phyloP scores from a whole-genome alignment of 2,113 vertebrate species.

The Bungarus multicinctus region DNA sequence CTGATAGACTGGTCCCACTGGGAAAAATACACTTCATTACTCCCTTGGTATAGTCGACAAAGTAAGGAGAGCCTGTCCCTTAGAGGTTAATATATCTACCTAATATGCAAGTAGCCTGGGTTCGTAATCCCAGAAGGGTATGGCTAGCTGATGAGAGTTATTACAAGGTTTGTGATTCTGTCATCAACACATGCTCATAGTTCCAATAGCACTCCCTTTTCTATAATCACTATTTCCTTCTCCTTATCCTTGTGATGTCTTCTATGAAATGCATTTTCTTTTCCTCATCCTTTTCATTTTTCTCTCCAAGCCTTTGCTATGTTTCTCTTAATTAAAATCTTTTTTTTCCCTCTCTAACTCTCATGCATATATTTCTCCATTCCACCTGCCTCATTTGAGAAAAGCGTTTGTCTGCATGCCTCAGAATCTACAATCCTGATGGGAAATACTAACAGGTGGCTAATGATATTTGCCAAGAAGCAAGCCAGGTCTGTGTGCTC shows the following conservation, averaged over 20 bases:
- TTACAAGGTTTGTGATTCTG: neutral
- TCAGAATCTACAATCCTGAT: neutral
- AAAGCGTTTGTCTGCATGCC: neutral
- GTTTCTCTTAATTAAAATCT: neutral
- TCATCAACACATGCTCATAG: neutral
- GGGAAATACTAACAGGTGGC: neutral
- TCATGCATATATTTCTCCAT: neutral
- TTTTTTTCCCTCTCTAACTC: neutral
- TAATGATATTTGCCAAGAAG: neutral
- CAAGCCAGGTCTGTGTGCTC: neutral
- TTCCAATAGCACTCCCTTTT: neutral
- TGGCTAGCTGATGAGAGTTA: neutral
- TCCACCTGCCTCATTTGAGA: neutral
- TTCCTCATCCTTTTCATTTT: neutral
- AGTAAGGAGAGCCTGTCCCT: too few relatives aligned
- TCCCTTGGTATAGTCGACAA: too few relatives aligned
- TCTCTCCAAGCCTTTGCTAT: neutral
- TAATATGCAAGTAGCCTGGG: too few relatives aligned
- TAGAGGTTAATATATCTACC: too few relatives aligned
- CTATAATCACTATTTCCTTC: neutral
- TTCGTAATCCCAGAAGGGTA: too few relatives aligned
- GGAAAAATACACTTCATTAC: too few relatives aligned
- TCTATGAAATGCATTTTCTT: neutral
- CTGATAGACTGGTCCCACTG: too few relatives aligned
- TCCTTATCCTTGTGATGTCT: neutral